Base-by-base conservation (phyloP, 2,113 vertebrate genomes). In the Mionectes macconnelli region DNA sequence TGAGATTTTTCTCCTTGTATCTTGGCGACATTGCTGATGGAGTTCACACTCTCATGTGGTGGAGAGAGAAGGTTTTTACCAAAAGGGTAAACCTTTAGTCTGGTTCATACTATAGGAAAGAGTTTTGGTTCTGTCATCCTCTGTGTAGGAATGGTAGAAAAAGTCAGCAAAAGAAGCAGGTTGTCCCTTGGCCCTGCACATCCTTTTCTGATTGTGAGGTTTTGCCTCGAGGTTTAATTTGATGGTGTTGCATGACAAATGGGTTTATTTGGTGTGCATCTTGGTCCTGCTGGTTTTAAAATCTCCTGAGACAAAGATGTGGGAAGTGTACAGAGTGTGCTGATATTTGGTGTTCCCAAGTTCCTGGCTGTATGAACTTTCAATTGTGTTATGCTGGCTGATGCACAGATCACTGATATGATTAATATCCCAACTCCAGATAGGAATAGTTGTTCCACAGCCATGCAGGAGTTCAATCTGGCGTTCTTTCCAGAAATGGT, bases 1-100 rank as follows among this genome's bases (percentile, higher is more conserved):
- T 77, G 37, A 94, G 91, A 84, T 91, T 92, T 89, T 90, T 89
- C 84, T 90, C 75, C 57, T 93, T 84, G 83, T 96, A 87, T 93
- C 87, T 97, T 96, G 87, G 93, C 90, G 96, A 96, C 93, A 78
- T 90, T 77, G 24, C 76, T 75, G 66, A 67, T 82, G 82, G 84
- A 94, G 73, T 95, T 94, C 83, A 78, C 37, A 40, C 44, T 10
- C 76, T 60, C 4, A 0, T 12, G 55, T 3, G 3, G 39, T 63
- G 39, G 75, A 25, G 57, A 76, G 69, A 75, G 63, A 23, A 52
- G 60, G 14, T 47, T 92, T 93, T 90, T 92, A 77, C 87, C 75
- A 30, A 81, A 94, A 72, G 75, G 63, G 50, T 85, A 25, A 39
- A 47, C 67, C 70, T 83, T 94, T 21, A 50, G 37, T 73, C 45